These are phyloP conservation scores for Drosophila pectinifera DNA, from an alignment of 1,140 invertebrate genomes.

Conservation along the genomic window DNA sequence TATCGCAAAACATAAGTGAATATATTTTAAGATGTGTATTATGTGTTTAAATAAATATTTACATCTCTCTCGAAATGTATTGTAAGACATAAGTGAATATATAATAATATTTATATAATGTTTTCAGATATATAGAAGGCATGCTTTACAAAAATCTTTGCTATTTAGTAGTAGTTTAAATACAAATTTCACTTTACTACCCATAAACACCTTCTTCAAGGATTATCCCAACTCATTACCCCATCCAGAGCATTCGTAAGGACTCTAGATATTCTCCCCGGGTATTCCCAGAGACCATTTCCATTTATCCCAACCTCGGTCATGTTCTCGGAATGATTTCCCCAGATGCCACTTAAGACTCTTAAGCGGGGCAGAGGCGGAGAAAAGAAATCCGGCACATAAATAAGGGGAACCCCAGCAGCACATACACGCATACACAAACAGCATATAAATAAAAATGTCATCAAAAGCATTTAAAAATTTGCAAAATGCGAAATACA, in stretches of 20 bases:
- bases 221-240: conserved; percentile 35
- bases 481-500: conserved; percentile 61
- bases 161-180: no score
- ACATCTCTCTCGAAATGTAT: no score
- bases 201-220: conserved; percentile 26
- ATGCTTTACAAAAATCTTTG: no score
- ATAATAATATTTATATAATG: no score
- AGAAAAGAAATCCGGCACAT: conserved; percentile 48
- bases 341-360: conserved; percentile 65
- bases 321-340: conserved; percentile 57
- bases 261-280: conserved; percentile 1
- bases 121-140: no score
- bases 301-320: conserved; percentile 45
- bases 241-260: conserved; percentile 14
- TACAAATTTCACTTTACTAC: background rate
- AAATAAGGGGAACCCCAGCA: conserved; percentile 46
- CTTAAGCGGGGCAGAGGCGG: conserved; percentile 34
- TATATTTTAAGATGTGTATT: no score
- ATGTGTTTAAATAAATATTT: no score
- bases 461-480: conserved; percentile 80
- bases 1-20: no score
- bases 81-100: no score
- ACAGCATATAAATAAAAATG: conserved; percentile 65
- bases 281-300: conserved; percentile 32
- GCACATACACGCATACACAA: conserved; percentile 2